These are phyloP conservation scores for Agapostemon virescens DNA, from an alignment of 2,888 invertebrate species.

Conservation along the genomic window DNA sequence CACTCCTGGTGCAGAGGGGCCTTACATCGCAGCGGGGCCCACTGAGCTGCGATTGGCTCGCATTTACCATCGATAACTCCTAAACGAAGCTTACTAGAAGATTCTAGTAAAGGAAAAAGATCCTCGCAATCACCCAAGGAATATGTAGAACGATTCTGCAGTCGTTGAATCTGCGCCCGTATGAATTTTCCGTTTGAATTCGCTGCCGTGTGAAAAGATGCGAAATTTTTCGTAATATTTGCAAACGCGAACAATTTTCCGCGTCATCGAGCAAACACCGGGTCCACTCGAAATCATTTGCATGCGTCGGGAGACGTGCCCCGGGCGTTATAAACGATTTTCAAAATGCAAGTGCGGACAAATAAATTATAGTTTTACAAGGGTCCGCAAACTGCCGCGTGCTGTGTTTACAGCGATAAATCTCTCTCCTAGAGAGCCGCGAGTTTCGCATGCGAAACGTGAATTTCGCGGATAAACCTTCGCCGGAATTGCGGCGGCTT, in stretches of 20 bases:
- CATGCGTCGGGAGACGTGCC: neutral
- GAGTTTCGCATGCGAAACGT: constrained; percentile 25
- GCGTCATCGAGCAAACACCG: constrained; percentile 12
- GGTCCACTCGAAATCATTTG: constrained; percentile 21
- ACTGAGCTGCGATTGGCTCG: too few species aligned
- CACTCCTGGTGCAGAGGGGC: too few species aligned
- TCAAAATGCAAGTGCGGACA: constrained; percentile 12
- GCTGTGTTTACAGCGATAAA: constrained; percentile 44
- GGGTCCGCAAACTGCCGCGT: neutral
- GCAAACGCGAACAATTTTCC: constrained; percentile 16
- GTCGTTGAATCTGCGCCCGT: too few species aligned
- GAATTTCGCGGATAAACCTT: constrained; percentile 34
- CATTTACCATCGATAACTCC: too few species aligned
- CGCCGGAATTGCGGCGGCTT: neutral
- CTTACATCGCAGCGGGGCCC: too few species aligned
- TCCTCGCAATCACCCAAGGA: too few species aligned
- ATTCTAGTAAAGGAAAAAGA: too few species aligned
- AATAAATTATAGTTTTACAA: constrained; percentile 47
- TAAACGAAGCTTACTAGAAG: too few species aligned
- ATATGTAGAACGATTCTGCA: too few species aligned
- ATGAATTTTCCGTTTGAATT: too few species aligned
- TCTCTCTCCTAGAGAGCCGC: constrained; percentile 17
- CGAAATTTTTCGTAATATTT: constrained; percentile 11
- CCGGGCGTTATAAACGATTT: constrained; percentile 14
- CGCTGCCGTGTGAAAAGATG: too few species aligned